Evolutionary conservation across 2,113 vertebrate genomes (phyloP).

Genomic region (Rostratula benghalensis): DNA sequence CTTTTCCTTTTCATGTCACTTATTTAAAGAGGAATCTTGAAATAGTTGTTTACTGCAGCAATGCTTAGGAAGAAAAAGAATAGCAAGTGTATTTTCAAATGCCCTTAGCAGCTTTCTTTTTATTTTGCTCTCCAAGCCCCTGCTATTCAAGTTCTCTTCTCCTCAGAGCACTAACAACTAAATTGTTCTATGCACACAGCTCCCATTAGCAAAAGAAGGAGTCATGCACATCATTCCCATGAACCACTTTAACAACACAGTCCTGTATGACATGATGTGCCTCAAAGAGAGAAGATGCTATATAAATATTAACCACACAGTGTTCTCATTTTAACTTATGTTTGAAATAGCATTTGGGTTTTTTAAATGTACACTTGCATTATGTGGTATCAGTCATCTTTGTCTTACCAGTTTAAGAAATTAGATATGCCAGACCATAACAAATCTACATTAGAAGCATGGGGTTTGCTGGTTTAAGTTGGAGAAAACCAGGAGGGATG

Average conservation of each 20-base stretch:
- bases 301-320: constrained; percentile 14
- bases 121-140: constrained; percentile 54
- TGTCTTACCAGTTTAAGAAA: constrained; percentile 33
- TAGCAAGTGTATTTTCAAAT: constrained; percentile 56
- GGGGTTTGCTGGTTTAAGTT: not conserved
- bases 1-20: constrained; percentile 61
- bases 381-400: not conserved
- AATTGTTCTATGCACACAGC: constrained; percentile 58
- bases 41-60: constrained; percentile 60
- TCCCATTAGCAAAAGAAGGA: constrained; percentile 60
- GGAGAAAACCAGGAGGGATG: not conserved
- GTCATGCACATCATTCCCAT: constrained; percentile 41
- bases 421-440: constrained; percentile 20
- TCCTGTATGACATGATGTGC: not conserved
- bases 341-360: constrained; percentile 13
- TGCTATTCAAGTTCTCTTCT: constrained; percentile 62
- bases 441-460: constrained; percentile 2
- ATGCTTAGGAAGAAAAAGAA: constrained; percentile 45
- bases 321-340: not conserved
- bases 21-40: constrained; percentile 57
- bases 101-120: constrained; percentile 65
- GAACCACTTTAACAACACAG: constrained; percentile 18
- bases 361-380: not conserved
- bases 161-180: constrained; percentile 62
- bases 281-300: not conserved